phyloP scores from a whole-genome alignment of 2,797 vertebrate species.

The Falco columbarius region DNA sequence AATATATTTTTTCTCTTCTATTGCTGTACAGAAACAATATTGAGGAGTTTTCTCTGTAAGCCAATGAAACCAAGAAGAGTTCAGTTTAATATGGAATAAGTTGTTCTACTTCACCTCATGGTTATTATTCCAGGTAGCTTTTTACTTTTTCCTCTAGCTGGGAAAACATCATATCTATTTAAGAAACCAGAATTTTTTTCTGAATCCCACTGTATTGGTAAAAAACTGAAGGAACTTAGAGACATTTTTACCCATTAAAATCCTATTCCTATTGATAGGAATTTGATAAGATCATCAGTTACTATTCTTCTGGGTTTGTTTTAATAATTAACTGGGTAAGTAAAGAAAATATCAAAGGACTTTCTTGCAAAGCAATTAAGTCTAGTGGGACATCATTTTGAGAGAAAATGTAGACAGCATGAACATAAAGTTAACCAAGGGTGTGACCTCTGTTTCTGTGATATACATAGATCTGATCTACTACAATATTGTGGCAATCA shows the following conservation, averaged over 20 bases:
- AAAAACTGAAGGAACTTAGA: not conserved
- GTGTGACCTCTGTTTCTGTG: not conserved
- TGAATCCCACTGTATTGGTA: not conserved
- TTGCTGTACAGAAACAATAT: not conserved
- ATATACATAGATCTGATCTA: not conserved
- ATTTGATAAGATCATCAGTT: not conserved
- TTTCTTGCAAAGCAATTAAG: not conserved
- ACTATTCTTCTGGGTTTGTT: not conserved
- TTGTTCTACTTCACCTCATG: not conserved
- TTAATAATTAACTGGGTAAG: constrained; percentile 18
- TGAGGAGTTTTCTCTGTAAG: not conserved
- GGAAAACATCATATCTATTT: not conserved
- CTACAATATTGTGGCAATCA: not conserved
- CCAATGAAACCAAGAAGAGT: not conserved
- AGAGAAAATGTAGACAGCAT: not conserved
- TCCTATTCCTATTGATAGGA: not conserved
- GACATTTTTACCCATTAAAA: not conserved
- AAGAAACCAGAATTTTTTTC: not conserved
- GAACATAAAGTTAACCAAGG: not conserved
- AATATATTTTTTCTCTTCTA: not conserved
- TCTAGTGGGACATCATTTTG: not conserved
- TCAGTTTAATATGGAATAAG: not conserved
- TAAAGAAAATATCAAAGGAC: not conserved
- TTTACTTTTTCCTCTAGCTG: not conserved
- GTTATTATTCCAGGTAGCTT: not conserved